These are phyloP conservation scores for Pangasius mekongensis DNA, from an alignment of 2,797 vertebrate species.

Conservation along the genomic window DNA sequence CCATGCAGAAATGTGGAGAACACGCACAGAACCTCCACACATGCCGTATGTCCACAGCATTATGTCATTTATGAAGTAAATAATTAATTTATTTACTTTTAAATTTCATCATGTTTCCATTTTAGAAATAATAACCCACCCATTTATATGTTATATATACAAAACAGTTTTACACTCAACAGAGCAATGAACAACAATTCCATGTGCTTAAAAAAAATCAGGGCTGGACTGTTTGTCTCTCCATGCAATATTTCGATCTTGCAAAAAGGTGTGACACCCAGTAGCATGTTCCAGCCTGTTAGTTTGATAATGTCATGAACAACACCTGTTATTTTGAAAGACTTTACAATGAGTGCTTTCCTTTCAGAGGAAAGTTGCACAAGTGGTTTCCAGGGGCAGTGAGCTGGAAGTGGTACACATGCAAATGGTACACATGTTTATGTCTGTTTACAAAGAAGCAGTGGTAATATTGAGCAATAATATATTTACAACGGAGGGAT, in stretches of 20 bases:
- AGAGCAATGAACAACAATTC: not conserved
- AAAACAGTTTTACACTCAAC: not conserved
- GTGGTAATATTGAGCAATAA: conserved; percentile 54
- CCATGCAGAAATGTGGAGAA: not conserved
- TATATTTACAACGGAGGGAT: conserved; percentile 20
- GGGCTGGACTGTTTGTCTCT: not conserved
- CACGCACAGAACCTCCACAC: not conserved
- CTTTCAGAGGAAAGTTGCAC: conserved; percentile 53
- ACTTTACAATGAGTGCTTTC: conserved; percentile 33
- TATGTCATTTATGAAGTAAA: not conserved
- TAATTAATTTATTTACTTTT: not conserved
- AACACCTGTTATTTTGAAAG: conserved; percentile 47
- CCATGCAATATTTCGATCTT: not conserved
- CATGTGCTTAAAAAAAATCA: not conserved
- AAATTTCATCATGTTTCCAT: not conserved
- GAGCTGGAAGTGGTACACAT: conserved; percentile 13
- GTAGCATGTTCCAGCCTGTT: conserved; percentile 13
- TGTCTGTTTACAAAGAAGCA: conserved; percentile 56
- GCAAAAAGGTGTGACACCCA: conserved; percentile 24
- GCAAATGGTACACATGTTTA: conserved; percentile 37
- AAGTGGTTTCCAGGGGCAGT: conserved; percentile 36
- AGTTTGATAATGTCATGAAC: not conserved
- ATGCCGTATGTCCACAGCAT: not conserved
- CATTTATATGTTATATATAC: not conserved
- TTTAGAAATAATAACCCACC: not conserved